These are phyloP conservation scores for Mactromeris polynyma DNA, from an alignment of 2,888 invertebrate species.

Conservation along the genomic window DNA sequence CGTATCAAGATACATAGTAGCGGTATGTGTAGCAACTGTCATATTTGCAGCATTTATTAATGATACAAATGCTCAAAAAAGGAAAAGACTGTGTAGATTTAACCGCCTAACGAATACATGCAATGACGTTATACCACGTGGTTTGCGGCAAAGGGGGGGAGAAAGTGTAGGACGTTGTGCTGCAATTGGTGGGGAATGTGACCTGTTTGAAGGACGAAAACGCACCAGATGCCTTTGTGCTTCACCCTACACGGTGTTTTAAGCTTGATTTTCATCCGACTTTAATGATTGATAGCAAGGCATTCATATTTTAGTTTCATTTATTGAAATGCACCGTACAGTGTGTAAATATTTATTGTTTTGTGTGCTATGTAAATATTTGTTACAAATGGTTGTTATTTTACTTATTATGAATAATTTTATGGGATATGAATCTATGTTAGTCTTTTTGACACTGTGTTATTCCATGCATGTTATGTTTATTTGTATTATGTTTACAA, in stretches of 20 bases:
- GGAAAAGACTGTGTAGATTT: background rate
- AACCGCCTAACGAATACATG: background rate
- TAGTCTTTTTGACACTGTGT: no score
- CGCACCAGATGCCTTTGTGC: background rate
- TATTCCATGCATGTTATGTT: no score
- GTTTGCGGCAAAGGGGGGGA: background rate
- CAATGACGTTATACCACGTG: background rate
- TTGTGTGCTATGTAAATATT: no score
- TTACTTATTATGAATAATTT: no score
- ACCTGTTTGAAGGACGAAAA: background rate
- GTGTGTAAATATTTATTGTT: no score
- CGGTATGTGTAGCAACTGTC: background rate
- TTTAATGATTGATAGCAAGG: no score
- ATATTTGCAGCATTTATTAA: background rate
- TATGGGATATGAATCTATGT: no score
- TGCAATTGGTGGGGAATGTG: background rate
- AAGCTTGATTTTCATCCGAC: background rate
- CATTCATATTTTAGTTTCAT: no score
- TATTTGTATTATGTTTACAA: no score
- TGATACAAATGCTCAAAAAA: background rate
- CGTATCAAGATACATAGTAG: background rate
- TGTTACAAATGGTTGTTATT: no score
- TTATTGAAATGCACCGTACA: no score
- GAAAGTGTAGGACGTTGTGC: background rate
- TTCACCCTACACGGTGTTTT: background rate